Percentiles rank a stretch among this genome's conserved stretches.
These are phyloP conservation scores for Ormyrus rosae DNA, from an alignment of 2,888 invertebrate species.

Conservation along the genomic window DNA sequence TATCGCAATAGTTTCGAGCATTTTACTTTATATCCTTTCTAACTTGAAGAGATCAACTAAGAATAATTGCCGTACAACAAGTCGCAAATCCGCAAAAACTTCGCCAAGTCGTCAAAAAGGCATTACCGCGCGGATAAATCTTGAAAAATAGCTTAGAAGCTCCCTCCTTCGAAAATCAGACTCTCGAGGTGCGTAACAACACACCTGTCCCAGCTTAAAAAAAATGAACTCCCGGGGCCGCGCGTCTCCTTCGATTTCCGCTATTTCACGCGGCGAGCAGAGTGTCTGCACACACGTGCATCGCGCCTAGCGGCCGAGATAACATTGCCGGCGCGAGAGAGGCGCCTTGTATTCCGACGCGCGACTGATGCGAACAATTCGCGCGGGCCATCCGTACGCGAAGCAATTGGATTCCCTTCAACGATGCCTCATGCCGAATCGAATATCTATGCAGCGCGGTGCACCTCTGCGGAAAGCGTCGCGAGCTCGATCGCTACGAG, in stretches of 20 bases:
- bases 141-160: too few relatives aligned
- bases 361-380: slow-evolving; percentile 38
- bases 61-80: too few relatives aligned
- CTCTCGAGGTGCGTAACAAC: not conserved
- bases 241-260: not conserved
- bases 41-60: too few relatives aligned
- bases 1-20: too few relatives aligned
- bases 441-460: slow-evolving; percentile 2
- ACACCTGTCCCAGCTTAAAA: not conserved
- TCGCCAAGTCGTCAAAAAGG: too few relatives aligned
- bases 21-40: too few relatives aligned
- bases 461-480: not conserved
- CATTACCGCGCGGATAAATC: too few relatives aligned
- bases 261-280: not conserved
- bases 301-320: not conserved
- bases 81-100: too few relatives aligned
- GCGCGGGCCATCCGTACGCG: not conserved
- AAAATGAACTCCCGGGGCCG: not conserved
- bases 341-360: not conserved
- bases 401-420: slow-evolving; percentile 41
- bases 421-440: slow-evolving; percentile 7
- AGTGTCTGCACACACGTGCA: not conserved
- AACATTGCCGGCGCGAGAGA: not conserved
- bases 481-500: too few relatives aligned
- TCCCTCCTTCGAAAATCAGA: too few relatives aligned